Evolutionary conservation across 2,797 vertebrate species (phyloP), one percentile per base, ranked within the genome.

Genomic region (Danio jaintianensis): DNA sequence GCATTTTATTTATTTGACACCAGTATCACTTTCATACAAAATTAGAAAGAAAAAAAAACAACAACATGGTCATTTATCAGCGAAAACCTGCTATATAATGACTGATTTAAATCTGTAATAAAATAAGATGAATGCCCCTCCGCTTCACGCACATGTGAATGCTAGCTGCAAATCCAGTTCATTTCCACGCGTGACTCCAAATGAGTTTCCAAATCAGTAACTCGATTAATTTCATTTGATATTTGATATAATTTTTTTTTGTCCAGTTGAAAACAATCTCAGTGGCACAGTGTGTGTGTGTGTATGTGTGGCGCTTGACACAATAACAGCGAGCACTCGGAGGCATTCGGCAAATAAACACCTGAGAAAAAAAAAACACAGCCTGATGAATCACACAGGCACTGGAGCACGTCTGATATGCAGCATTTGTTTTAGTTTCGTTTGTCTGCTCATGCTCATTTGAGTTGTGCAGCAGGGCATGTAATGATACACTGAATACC

Each of bases 371-470:
- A 75, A 83, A 61, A 52, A 66, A 64, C 67, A 67, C 64, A 79
- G 55, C 40, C 69, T 87, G 78, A 74, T 73, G 75, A 83, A 82
- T 85, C 80, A 74, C 52, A 45, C 40, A 62, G 42, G 61, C 48
- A 36, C 48, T 75, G 68, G 79, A 76, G 74, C 80, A 59, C 58
- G 79, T 75, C 79, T 81, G 61, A 82, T 75, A 75, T 58, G 79
- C 79, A 88, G 85, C 69, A 52, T 75, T 74, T 85, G 62, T 82
- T 78, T 81, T 78, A 58, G 84, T 90, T 88, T 87, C 73, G 59
- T 88, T 90, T 86, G 85, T 87, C 78, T 80, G 85, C 63, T 83
- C 69, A 87, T 90, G 83, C 87, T 88, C 79, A 88, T 92, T 92
- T 90, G 80, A 90, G 81, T 89, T 89, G 83, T 70, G 79, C 85